Conservation (phyloP, 2,113 vertebrate species). For the Ceyx cyanopectus region DNA sequence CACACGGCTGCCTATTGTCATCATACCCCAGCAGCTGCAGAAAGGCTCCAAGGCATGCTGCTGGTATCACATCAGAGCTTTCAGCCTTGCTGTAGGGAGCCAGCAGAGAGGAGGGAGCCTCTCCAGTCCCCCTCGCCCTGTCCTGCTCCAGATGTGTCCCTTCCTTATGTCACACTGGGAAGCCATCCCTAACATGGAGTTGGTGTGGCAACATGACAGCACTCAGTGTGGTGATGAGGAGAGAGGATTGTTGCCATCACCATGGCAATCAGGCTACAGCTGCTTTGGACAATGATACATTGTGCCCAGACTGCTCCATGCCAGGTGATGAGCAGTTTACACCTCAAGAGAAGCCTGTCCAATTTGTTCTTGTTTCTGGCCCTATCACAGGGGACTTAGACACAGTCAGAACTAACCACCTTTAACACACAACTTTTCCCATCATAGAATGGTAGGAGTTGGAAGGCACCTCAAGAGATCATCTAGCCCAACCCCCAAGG, state of each 20-base stretch:
- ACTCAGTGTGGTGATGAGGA: not conserved
- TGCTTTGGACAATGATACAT: not conserved
- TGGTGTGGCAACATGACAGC: not conserved
- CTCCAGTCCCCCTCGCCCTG: not conserved
- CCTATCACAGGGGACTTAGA: not conserved
- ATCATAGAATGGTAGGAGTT: no score
- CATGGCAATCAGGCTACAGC: not conserved
- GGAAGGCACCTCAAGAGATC: no score
- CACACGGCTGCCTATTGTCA: accelerated
- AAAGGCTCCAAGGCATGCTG: accelerated
- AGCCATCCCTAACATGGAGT: accelerated
- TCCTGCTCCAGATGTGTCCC: not conserved
- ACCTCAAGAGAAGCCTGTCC: not conserved
- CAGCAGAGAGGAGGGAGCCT: not conserved
- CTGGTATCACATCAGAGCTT: not conserved
- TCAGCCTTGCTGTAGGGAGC: not conserved
- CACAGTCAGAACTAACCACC: not conserved
- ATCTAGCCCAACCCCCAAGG: not conserved
- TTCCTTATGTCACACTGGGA: accelerated
- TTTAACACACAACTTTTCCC: not conserved
- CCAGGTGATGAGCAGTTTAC: not conserved
- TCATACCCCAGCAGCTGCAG: accelerated
- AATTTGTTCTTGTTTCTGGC: not conserved
- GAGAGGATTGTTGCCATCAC: not conserved
- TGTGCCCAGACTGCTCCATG: not conserved